A percentile compares a stretch with the other conserved stretches of the same genome.
phyloP scores from a whole-genome alignment of 2,888 invertebrate species.

The Plutella xylostella region DNA sequence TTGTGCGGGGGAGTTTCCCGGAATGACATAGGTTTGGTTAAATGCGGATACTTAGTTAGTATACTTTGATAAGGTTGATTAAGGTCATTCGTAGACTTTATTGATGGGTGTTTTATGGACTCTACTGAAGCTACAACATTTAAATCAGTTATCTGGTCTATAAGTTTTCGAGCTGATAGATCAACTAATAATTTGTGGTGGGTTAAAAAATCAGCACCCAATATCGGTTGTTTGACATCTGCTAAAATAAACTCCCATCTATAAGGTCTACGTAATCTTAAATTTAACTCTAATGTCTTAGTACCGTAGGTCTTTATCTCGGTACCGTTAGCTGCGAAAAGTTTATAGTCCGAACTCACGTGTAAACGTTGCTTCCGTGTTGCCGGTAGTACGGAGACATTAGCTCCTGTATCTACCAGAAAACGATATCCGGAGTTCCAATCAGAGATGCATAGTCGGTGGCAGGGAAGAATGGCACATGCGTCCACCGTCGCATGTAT shows the following conservation, averaged over 20 bases:
- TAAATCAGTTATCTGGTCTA: slow-evolving; percentile 5
- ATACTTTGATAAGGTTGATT: too few relatives aligned
- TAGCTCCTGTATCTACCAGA: background rate
- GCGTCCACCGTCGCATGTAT: slow-evolving; percentile 1
- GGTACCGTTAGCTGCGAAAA: slow-evolving; percentile 17
- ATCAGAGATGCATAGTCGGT: slow-evolving; percentile 4
- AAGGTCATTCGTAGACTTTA: too few relatives aligned
- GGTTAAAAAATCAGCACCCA: slow-evolving; percentile 15
- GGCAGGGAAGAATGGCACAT: background rate
- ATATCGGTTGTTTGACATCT: slow-evolving; percentile 12
- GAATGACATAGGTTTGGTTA: background rate
- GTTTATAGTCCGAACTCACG: slow-evolving; percentile 9
- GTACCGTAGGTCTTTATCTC: slow-evolving; percentile 16
- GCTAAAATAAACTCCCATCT: slow-evolving; percentile 16
- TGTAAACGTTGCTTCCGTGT: background rate
- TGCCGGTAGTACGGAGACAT: background rate
- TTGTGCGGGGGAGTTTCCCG: background rate
- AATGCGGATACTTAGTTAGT: too few relatives aligned
- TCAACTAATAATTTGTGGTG: slow-evolving; percentile 6
- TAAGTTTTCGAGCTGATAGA: background rate
- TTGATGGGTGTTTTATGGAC: too few relatives aligned
- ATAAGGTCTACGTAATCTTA: slow-evolving; percentile 15
- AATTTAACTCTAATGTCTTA: slow-evolving; percentile 8
- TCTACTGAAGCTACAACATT: slow-evolving; percentile 4
- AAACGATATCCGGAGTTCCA: background rate